These are phyloP conservation scores for Eumerus sabulonum DNA, from an alignment of 2,888 invertebrate species.

Conservation along the genomic window DNA sequence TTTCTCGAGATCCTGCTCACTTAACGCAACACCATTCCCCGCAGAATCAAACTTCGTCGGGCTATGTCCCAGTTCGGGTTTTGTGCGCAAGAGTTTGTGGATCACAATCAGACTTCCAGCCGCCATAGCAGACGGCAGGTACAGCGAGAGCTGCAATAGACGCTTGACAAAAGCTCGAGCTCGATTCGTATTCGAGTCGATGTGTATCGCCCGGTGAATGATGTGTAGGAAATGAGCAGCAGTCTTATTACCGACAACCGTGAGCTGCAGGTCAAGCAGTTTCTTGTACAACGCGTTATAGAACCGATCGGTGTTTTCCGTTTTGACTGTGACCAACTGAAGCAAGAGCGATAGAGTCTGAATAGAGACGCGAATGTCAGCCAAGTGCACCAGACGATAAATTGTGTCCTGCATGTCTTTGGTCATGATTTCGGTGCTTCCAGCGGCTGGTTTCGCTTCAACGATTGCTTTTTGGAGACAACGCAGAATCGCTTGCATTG, in stretches of 20 bases:
- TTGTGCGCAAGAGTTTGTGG: conserved; percentile 82
- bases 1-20: conserved; percentile 73
- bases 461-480: conserved; percentile 88
- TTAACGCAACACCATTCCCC: conserved; percentile 40
- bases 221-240: conserved; percentile 92
- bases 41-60: conserved; percentile 52
- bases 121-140: conserved; percentile 87
- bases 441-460: conserved; percentile 74
- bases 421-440: conserved; percentile 74
- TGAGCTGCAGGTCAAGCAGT: conserved; percentile 87
- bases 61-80: conserved; percentile 78
- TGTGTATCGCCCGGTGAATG: conserved; percentile 90
- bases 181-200: conserved; percentile 86
- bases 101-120: conserved; percentile 88
- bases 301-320: conserved; percentile 80
- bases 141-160: conserved; percentile 84
- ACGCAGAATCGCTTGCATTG: conserved; percentile 90
- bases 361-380: conserved; percentile 85
- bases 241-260: conserved; percentile 80
- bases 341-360: conserved; percentile 79
- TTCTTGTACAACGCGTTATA: conserved; percentile 95
- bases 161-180: conserved; percentile 92
- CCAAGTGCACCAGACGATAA: conserved; percentile 89
- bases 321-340: conserved; percentile 75
- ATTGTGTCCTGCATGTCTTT: conserved; percentile 83